phyloP scores from a whole-genome alignment of 2,797 vertebrate genomes.

The Enteromius argenteus region DNA sequence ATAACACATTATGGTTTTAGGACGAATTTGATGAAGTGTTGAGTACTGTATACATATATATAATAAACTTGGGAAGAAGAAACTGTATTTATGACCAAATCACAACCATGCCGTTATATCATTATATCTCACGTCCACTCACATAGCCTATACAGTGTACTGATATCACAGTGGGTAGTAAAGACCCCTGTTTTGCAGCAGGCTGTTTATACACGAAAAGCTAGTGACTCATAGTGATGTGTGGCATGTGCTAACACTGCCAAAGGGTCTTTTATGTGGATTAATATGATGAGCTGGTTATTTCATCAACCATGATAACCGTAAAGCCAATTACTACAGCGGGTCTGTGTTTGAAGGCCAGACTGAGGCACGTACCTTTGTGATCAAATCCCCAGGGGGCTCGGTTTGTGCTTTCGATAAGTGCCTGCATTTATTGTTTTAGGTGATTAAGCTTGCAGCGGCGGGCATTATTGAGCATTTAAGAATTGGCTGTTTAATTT shows the following conservation, averaged over 20 bases:
- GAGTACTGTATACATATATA: no score
- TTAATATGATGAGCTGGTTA: slow-evolving; percentile 62
- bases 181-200: slow-evolving; percentile 14
- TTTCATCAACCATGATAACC: slow-evolving; percentile 59
- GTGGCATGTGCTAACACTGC: slow-evolving; percentile 37
- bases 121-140: no score
- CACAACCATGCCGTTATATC: no score
- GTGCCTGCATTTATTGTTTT: slow-evolving; percentile 11
- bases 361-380: slow-evolving; percentile 21
- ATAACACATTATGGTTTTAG: no score
- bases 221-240: slow-evolving; percentile 45
- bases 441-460: neutral
- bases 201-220: slow-evolving; percentile 12
- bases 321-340: slow-evolving; percentile 59
- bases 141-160: neutral
- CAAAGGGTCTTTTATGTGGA: slow-evolving; percentile 57
- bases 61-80: no score
- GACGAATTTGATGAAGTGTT: no score
- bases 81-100: no score
- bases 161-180: neutral
- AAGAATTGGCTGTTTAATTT: neutral
- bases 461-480: neutral
- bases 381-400: slow-evolving; percentile 4
- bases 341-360: slow-evolving; percentile 45
- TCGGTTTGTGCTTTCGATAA: slow-evolving; percentile 18